Evolutionary conservation across 2,113 vertebrate species (phyloP), one percentile per base, ranked within the genome.

Genomic region (Hippocampus mohnikei): DNA sequence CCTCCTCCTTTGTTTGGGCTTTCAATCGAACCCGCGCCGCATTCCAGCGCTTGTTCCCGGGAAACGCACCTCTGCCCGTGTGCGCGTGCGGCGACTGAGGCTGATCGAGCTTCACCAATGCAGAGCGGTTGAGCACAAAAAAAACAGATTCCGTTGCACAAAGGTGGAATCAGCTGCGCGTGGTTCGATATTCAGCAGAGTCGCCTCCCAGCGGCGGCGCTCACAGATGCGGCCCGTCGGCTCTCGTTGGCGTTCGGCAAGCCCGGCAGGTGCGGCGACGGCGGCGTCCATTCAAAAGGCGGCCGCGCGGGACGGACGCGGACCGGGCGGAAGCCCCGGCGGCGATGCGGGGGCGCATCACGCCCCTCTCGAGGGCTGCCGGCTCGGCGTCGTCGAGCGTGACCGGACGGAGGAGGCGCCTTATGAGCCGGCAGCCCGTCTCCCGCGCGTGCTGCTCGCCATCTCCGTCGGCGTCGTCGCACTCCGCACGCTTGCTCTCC

Each of bases 401-500:
- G 76, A 77, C 77, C 80, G 73, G 79, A 67, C 59, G 62, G 50
- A 76, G 67, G 67, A 21, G 62, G 52, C 67, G 15, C 69, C 67
- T 76, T 72, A 61, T 70, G 72, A 46, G 59, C 71, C 72, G 61
- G 59, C 46, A 64, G 66, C 56, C 50, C 73, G 70, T 55, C 62
- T 75, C 63, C 68, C 27, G n/a, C 40, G 62, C 78, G 41, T 75
- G 37, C 75, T 27, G 71, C 73, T 46, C 77, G 70, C 73, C 72
- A 64, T 77, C 80, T 82, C 74, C 77, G 67, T 83, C 62, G 29
- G 42, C 72, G 70, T 59, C 29, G 33, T 6, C 0, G 33, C 33
- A 1, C 66, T 72, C 81, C 76, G 66, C 76, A 77, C 79, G 67
- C 80, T 80, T 75, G 73, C 81, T 88, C 79, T 74, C 78, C 75